These are phyloP conservation scores for Lordiphosa fenestrarum DNA, from an alignment of 2,888 invertebrate species.

Conservation along the genomic window DNA sequence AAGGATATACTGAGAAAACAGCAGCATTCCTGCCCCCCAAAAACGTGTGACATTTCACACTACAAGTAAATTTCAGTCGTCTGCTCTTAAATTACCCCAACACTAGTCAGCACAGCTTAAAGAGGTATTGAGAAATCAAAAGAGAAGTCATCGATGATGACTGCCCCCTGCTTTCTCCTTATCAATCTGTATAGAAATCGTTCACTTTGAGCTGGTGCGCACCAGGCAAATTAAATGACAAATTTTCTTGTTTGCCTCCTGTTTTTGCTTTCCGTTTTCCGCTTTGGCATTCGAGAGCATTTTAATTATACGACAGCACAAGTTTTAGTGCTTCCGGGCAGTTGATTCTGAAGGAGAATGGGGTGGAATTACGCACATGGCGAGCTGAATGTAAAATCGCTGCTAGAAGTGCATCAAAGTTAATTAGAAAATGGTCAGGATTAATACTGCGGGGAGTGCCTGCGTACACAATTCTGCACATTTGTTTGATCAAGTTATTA, in stretches of 20 bases:
- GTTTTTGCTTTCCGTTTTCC: conserved; percentile 14
- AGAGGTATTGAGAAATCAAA: conserved; percentile 1
- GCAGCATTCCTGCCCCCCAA: background rate
- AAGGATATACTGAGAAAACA: background rate
- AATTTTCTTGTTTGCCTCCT: conserved; percentile 47
- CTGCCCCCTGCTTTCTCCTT: conserved; percentile 5
- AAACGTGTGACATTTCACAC: conserved; percentile 31
- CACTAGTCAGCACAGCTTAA: background rate
- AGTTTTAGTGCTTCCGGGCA: conserved; percentile 63
- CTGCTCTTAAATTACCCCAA: conserved; percentile 31
- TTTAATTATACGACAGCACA: conserved; percentile 66
- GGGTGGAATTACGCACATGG: conserved; percentile 55
- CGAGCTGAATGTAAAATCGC: conserved; percentile 16
- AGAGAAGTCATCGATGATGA: background rate
- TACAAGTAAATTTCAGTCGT: background rate
- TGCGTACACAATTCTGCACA: conserved; percentile 4
- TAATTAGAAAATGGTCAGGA: conserved; percentile 55
- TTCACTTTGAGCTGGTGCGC: conserved; percentile 44
- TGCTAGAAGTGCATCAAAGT: conserved; percentile 35
- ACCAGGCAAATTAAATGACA: conserved; percentile 63
- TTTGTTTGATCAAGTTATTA: conserved; percentile 11
- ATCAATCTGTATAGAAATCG: conserved; percentile 33
- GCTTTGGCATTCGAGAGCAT: conserved; percentile 50
- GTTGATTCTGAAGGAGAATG: conserved; percentile 44
- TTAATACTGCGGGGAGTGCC: conserved; percentile 19